Percentiles rank a stretch among this genome's conserved stretches.
These are phyloP conservation scores for Axea sp. DNA, from an alignment of 2,888 invertebrate species.

Conservation along the genomic window DNA sequence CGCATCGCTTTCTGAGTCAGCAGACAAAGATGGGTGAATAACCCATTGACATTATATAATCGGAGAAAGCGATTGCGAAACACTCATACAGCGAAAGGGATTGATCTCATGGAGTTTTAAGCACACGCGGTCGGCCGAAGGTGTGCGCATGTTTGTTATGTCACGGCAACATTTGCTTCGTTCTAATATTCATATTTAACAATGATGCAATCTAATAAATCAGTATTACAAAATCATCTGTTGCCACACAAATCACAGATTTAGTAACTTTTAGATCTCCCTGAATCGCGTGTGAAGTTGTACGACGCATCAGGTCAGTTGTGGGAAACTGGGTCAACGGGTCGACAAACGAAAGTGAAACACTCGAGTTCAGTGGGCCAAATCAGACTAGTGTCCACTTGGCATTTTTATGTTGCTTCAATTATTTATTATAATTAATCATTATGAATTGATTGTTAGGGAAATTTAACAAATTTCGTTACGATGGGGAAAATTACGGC, in stretches of 20 bases:
- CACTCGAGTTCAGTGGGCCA: constrained; percentile 57
- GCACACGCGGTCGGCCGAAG: constrained; percentile 32
- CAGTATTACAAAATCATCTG: constrained; percentile 47
- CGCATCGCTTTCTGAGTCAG: constrained; percentile 28
- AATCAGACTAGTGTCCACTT: no score
- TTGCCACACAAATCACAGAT: constrained; percentile 39
- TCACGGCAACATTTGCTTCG: constrained; percentile 51
- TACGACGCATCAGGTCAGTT: constrained; percentile 4
- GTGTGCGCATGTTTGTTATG: constrained; percentile 46
- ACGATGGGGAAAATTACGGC: no score
- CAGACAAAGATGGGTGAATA: constrained; percentile 62
- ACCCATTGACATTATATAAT: constrained; percentile 55
- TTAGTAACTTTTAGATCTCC: constrained; percentile 38
- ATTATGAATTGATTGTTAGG: no score
- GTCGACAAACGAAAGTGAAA: constrained; percentile 59
- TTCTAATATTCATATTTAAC: constrained; percentile 59
- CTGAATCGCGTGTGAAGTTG: constrained; percentile 14
- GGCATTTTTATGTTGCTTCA: no score
- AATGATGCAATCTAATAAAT: constrained; percentile 58
- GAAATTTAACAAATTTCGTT: no score
- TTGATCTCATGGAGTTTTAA: constrained; percentile 38
- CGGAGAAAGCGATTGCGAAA: constrained; percentile 62
- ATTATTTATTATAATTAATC: no score
- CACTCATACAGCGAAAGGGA: constrained; percentile 57
- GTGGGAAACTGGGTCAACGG: constrained; percentile 41